These are phyloP conservation scores for Cosmia pyralina DNA, from an alignment of 2,888 invertebrate genomes.

Conservation along the genomic window DNA sequence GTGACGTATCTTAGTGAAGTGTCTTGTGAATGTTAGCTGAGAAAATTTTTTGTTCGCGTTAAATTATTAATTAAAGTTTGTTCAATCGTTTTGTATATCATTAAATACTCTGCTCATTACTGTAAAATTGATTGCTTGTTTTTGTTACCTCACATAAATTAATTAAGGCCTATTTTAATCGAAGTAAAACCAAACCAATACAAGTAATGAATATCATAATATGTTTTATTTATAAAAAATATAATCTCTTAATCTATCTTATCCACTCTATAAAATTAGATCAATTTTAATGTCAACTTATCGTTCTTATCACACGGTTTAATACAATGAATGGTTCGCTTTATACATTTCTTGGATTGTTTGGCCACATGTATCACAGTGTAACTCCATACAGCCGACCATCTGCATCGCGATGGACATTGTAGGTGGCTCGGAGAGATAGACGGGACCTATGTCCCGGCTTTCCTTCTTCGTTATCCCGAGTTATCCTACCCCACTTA, in stretches of 20 bases:
- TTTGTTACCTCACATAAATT: conserved; percentile 1
- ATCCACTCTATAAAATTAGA: conserved; percentile 47
- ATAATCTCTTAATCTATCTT: conserved; percentile 41
- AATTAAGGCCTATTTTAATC: background rate
- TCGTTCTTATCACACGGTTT: conserved; percentile 73
- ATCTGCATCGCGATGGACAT: conserved; percentile 4
- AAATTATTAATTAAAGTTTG: conserved; percentile 59
- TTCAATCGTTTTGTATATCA: conserved; percentile 48
- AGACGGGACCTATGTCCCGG: background rate
- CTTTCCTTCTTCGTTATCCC: background rate
- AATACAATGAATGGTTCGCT: conserved; percentile 38
- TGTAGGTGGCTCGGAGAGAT: background rate
- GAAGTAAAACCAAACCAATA: conserved; percentile 12
- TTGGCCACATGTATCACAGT: conserved; percentile 33
- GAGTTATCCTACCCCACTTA: conserved; percentile 18
- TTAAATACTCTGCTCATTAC: conserved; percentile 51
- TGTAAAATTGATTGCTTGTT: conserved; percentile 1
- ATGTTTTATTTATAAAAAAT: conserved; percentile 14
- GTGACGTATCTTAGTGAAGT: conserved; percentile 40
- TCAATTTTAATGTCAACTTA: conserved; percentile 52
- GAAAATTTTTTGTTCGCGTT: conserved; percentile 51
- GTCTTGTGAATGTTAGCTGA: conserved; percentile 39
- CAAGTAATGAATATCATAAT: background rate
- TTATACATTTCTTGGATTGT: conserved; percentile 19
- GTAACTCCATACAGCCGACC: conserved; percentile 42